Conservation (phyloP, 1,140 invertebrate genomes). For the Anoplophora glabripennis region DNA sequence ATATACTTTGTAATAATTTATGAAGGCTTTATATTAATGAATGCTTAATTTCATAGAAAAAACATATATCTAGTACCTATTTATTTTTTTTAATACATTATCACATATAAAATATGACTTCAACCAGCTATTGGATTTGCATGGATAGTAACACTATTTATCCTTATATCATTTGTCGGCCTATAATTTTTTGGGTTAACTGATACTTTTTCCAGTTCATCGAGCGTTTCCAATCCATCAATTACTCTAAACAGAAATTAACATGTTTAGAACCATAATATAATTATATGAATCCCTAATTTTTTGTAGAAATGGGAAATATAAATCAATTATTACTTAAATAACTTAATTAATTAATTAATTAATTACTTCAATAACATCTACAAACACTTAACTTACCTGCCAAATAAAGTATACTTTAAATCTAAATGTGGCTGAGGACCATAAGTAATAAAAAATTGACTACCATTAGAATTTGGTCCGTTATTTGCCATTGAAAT, state of each 20-base stretch:
- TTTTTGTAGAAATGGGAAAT: slow-evolving; percentile 14
- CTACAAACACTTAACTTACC: slow-evolving; percentile 59
- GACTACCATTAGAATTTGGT: slow-evolving; percentile 97
- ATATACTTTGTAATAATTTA: too few species aligned
- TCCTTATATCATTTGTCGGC: slow-evolving; percentile 79
- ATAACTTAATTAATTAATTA: not conserved
- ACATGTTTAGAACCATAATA: slow-evolving; percentile 16
- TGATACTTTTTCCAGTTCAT: slow-evolving; percentile 92
- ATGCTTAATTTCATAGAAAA: too few species aligned
- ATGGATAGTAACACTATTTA: slow-evolving; percentile 90
- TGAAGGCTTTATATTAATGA: too few species aligned
- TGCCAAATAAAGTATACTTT: slow-evolving; percentile 97
- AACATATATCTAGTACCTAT: too few species aligned
- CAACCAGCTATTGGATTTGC: slow-evolving; percentile 89
- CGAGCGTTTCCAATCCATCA: slow-evolving; percentile 93
- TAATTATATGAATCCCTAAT: too few species aligned
- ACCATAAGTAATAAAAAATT: slow-evolving; percentile 95
- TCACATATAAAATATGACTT: slow-evolving; percentile 23
- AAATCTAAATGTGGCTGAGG: slow-evolving; percentile 94
- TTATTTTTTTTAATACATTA: not conserved
- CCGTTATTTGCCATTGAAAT: slow-evolving; percentile 99
- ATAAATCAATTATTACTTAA: slow-evolving; percentile 1
- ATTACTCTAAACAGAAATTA: slow-evolving; percentile 75
- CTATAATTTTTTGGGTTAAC: slow-evolving; percentile 92
- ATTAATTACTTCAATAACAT: not conserved